A percentile compares a stretch with the other conserved stretches of the same genome.
Conservation (phyloP, 30 jellyfish, hydroid and myxozoan genomes). For the Aurelia sp. region DNA sequence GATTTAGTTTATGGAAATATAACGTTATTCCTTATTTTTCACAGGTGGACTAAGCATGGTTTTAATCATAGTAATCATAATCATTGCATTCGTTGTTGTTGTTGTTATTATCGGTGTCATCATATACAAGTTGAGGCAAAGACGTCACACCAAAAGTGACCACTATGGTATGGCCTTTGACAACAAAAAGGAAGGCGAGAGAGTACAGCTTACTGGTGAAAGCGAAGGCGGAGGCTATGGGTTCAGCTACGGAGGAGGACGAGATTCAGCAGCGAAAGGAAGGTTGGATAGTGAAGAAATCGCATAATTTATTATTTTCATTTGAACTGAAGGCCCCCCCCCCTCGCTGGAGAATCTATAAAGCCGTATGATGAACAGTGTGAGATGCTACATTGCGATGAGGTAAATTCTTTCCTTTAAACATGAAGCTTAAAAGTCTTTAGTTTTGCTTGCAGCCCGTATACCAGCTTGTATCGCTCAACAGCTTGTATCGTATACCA, state of each 20-base stretch:
- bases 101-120: constrained; percentile 10
- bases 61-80: constrained; percentile 27
- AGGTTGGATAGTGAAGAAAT: too few species aligned
- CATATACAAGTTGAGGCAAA: constrained; percentile 39
- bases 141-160: not conserved
- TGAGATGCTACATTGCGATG: too few species aligned
- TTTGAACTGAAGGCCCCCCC: too few species aligned
- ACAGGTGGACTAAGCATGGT: constrained; percentile 53
- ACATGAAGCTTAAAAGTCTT: too few species aligned
- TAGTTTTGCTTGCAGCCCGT: too few species aligned
- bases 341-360: too few species aligned
- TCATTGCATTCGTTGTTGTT: constrained; percentile 27
- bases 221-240: constrained; percentile 4
- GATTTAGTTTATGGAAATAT: too few species aligned
- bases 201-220: constrained; percentile 52
- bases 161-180: constrained; percentile 51
- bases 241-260: constrained; percentile 46
- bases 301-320: too few species aligned
- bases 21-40: not conserved
- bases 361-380: too few species aligned
- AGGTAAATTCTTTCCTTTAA: too few species aligned
- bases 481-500: too few species aligned
- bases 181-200: constrained; percentile 29
- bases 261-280: constrained; percentile 4
- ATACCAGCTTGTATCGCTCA: too few species aligned